A percentile compares a stretch with the other conserved stretches of the same genome.
Conservation (phyloP, 2,797 vertebrate genomes). For the Poecilia wingei region DNA sequence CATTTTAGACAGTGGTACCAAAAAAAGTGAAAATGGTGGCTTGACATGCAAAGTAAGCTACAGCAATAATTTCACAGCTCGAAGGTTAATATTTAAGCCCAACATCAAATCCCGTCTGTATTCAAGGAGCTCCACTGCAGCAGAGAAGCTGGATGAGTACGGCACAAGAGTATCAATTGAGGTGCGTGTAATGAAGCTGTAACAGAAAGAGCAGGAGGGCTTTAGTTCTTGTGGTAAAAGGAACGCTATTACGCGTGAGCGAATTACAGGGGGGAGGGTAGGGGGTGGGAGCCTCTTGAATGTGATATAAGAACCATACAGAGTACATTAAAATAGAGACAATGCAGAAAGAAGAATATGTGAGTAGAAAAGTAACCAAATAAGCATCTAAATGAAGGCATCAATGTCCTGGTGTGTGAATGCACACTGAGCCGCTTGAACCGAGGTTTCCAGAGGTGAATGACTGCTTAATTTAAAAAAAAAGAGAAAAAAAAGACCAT, state of each 20-base stretch:
- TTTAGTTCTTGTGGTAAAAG: not conserved
- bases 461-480: conserved; percentile 64
- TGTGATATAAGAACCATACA: not conserved
- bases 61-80: not conserved
- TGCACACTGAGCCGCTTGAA: conserved; percentile 31
- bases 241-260: not conserved
- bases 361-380: conserved; percentile 11
- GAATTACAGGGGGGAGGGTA: not conserved
- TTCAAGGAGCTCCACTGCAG: not conserved
- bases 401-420: conserved; percentile 18
- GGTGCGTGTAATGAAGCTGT: not conserved
- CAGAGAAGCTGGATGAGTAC: not conserved
- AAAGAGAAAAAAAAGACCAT: conserved; percentile 27
- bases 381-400: conserved; percentile 12
- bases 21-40: not conserved
- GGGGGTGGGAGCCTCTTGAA: not conserved
- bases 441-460: conserved; percentile 60
- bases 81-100: not conserved
- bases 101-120: not conserved
- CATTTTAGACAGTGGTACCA: not conserved
- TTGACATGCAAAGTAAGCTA: not conserved
- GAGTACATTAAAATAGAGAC: conserved; percentile 16
- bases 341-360: not conserved
- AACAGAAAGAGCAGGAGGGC: not conserved
- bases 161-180: conserved; percentile 1